Percentiles rank a stretch among this genome's conserved stretches.
phyloP scores from a whole-genome alignment of 2,113 vertebrate genomes.

The Acrocephalus arundinaceus region DNA sequence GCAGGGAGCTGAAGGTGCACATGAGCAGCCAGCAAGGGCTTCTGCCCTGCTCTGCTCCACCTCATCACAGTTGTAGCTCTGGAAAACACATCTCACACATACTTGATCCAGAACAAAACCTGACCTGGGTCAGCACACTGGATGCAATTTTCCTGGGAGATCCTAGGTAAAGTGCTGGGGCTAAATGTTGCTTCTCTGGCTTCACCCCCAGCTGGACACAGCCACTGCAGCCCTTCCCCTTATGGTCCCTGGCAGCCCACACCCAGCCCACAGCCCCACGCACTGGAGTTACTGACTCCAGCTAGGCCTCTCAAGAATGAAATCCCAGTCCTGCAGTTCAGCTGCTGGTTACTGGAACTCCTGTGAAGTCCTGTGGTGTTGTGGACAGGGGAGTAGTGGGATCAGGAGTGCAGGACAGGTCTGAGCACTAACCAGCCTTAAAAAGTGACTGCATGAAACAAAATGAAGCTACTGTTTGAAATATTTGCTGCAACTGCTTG shows the following conservation, averaged over 20 bases:
- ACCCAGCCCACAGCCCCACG: not conserved
- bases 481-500: not conserved
- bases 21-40: fast-evolving
- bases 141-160: not conserved
- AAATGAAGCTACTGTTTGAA: not conserved
- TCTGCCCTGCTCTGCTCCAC: not conserved
- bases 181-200: not conserved
- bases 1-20: not conserved
- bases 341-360: not conserved
- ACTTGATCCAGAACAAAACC: not conserved
- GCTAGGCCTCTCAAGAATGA: not conserved
- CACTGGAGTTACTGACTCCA: not conserved
- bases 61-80: not conserved
- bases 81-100: not conserved
- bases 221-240: not conserved
- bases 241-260: not conserved
- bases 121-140: fast-evolving
- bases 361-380: not conserved
- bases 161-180: not conserved
- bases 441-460: not conserved
- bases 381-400: not conserved
- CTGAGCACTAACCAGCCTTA: not conserved
- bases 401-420: not conserved
- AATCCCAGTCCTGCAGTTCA: not conserved
- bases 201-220: not conserved